phyloP scores from a whole-genome alignment of 2,888 invertebrate genomes.

The Microctonus brassicae region DNA sequence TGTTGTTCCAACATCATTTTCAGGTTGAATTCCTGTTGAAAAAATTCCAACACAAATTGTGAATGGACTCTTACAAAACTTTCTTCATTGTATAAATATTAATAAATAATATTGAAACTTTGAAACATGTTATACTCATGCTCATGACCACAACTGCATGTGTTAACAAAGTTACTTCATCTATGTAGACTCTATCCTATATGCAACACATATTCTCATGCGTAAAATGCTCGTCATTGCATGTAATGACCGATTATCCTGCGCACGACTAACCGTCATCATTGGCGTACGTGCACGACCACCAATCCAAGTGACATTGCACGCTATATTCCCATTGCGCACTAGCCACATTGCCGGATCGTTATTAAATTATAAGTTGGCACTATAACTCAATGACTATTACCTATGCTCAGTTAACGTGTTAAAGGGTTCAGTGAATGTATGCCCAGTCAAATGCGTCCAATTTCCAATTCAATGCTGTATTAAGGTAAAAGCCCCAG shows the following conservation, averaged over 20 bases:
- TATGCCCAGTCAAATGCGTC: neutral
- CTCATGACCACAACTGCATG: no score
- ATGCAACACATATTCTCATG: conserved; percentile 50
- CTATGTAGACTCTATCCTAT: conserved; percentile 28
- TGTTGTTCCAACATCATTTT: no score
- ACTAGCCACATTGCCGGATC: conserved; percentile 60
- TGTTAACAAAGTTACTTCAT: conserved; percentile 61
- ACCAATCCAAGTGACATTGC: conserved; percentile 58
- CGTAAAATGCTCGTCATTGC: conserved; percentile 67
- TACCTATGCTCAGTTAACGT: conserved; percentile 63
- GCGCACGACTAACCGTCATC: conserved; percentile 55
- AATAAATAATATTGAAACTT: no score
- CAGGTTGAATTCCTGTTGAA: no score
- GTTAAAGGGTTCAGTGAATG: conserved; percentile 32
- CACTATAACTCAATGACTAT: conserved; percentile 67
- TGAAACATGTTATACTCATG: no score
- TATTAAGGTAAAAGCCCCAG: no score
- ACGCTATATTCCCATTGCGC: conserved; percentile 54
- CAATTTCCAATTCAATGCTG: neutral
- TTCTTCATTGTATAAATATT: no score
- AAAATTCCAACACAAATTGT: no score
- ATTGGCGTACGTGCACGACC: conserved; percentile 32
- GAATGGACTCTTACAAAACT: no score
- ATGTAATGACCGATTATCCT: conserved; percentile 68
- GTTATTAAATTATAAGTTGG: conserved; percentile 68